Percentiles rank a stretch among this genome's conserved stretches.
Conservation (phyloP, 2,797 vertebrate genomes). For the Arctocebus calabarensis region DNA sequence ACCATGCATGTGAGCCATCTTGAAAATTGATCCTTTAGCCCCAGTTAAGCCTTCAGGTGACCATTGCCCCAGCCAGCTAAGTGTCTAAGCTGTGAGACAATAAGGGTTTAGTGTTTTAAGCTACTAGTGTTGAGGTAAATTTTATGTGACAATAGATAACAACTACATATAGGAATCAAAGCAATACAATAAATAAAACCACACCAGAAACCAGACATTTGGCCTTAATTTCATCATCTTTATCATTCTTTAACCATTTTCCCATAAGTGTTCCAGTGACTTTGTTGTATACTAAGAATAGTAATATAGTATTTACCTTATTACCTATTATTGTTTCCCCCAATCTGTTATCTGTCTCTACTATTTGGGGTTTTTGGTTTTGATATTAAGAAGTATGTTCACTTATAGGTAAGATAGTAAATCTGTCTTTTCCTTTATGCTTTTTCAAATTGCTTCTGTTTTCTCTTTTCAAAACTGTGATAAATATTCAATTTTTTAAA, state of each 20-base stretch:
- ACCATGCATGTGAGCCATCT: too few species aligned
- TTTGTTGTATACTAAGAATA: not conserved
- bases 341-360: not conserved
- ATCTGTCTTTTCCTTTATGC: not conserved
- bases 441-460: not conserved
- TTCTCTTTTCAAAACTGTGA: not conserved
- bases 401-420: not conserved
- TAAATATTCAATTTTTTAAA: constrained; percentile 11
- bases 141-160: not conserved
- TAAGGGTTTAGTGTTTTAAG: not conserved
- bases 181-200: not conserved
- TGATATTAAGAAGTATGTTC: not conserved
- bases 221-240: not conserved
- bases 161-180: not conserved
- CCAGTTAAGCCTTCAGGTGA: not conserved
- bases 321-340: not conserved
- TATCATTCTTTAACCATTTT: not conserved
- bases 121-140: not conserved
- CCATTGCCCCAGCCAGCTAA: not conserved
- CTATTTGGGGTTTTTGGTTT: not conserved
- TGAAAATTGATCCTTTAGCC: not conserved
- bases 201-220: not conserved
- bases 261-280: not conserved
- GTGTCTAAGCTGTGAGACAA: not conserved
- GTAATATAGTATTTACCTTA: not conserved